Base-by-base conservation (phyloP, 92 coral and sea anemone genomes). In the Porites rus region DNA sequence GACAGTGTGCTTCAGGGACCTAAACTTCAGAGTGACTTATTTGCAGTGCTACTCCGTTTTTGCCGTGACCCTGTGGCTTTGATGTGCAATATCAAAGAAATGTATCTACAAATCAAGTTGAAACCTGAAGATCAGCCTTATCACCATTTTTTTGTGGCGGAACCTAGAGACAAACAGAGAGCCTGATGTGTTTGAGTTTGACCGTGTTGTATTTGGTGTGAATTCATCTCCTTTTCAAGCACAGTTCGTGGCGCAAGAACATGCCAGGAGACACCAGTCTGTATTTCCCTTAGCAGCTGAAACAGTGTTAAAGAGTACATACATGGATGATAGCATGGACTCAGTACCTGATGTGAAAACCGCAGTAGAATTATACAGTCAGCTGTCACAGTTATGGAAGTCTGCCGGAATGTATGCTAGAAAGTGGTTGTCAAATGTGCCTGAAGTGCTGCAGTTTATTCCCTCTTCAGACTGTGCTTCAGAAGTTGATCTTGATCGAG, bases 321-420 rank as follows among this genome's bases (percentile, higher is more conserved):
- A 92, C 75, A 89, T 89, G 93, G 93, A 90, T 52, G 93, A 92
- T n/a, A 65, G 87, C 53, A 85, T 93, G 88, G 92, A 93, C 70
- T 87, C 88, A 0, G 38, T 82, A 38, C 84, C 87, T 2, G 74
- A 53, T 18, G 74, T 54, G 13, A 69, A 83, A 13, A 28, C 66
- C 1, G 93, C 82, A 52, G 83, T 92, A 1, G 87, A 88, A 24
- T 76, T 92, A 11, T 84, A 88, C 66, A 43, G 67, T 51, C 78
- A 83, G 72, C 80, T 87, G 63, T 76, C 72, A 3, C 56, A 82
- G 60, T 62, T 87, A 46, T 91, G 88, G 82, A 51, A 56, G 19
- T 25, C 67, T 14, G 93, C 93, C 11, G 88, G 93, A 54, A 89
- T 92, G 93, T 64, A 75, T 51, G 76, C 91, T 10, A 74, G 88